phyloP scores from a whole-genome alignment of 2,797 vertebrate species.

The Rachycentron canadum region DNA sequence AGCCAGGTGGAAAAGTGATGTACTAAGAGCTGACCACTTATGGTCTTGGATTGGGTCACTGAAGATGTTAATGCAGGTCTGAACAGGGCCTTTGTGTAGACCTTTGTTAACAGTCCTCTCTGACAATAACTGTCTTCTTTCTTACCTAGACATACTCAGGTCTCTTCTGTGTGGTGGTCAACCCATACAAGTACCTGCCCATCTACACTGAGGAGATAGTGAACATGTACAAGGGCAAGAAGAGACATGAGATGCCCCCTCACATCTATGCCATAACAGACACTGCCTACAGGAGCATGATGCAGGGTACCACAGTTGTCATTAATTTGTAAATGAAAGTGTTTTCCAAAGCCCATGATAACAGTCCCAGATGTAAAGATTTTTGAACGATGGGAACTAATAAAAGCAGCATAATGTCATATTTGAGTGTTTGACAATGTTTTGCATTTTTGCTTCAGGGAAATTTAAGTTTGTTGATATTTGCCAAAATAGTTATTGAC shows the following conservation, averaged over 20 bases:
- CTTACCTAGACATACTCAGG: conserved; percentile 93
- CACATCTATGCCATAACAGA: conserved; percentile 99
- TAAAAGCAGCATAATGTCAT: not conserved
- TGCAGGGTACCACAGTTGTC: conserved; percentile 90
- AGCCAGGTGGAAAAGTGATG: too few species aligned
- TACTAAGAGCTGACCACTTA: too few species aligned
- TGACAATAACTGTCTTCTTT: not conserved
- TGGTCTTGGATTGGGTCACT: too few species aligned
- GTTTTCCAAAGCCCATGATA: too few species aligned
- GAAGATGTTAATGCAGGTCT: too few species aligned
- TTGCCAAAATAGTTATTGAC: too few species aligned
- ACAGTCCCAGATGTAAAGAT: too few species aligned
- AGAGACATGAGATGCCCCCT: conserved; percentile 98
- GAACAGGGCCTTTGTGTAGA: not conserved
- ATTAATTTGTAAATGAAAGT: not conserved
- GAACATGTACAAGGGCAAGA: conserved; percentile 99
- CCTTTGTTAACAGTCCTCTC: not conserved
- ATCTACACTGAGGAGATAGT: conserved; percentile 98
- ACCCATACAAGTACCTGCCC: conserved; percentile 97
- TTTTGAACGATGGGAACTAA: not conserved
- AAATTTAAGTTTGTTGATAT: too few species aligned
- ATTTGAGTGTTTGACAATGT: too few species aligned
- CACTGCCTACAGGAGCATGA: conserved; percentile 98
- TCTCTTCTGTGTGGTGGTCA: conserved; percentile 98
- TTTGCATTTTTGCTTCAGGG: too few species aligned